phyloP scores from a whole-genome alignment of 2,797 vertebrate species.

The Poeciliopsis infans region DNA sequence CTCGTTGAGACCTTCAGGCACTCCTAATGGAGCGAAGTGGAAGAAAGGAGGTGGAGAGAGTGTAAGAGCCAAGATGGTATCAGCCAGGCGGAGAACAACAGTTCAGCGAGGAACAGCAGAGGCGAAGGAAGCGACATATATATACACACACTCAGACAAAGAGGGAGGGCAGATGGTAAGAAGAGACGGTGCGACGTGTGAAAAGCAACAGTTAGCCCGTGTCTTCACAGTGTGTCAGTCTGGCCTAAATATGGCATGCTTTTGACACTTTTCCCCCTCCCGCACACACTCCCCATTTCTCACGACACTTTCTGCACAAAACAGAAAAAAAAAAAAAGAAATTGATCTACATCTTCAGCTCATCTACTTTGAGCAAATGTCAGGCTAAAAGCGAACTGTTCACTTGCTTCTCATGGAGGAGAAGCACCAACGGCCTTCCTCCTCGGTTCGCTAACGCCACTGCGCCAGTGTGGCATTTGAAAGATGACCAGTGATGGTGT shows the following conservation, averaged over 20 bases:
- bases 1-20: conserved; percentile 56
- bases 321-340: background rate
- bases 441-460: background rate
- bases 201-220: conserved; percentile 68
- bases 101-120: conserved; percentile 20
- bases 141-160: conserved; percentile 44
- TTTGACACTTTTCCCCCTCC: conserved; percentile 54
- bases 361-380: conserved; percentile 11
- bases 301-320: conserved; percentile 20
- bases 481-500: background rate
- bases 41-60: conserved; percentile 44
- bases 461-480: background rate
- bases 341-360: conserved; percentile 9
- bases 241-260: conserved; percentile 65
- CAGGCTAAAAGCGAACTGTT: conserved; percentile 27
- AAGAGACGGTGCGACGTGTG: conserved; percentile 43
- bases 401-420: conserved; percentile 4
- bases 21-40: conserved; percentile 45
- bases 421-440: background rate
- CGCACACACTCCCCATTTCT: conserved; percentile 20
- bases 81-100: conserved; percentile 30
- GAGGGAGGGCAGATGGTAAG: conserved; percentile 65
- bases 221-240: conserved; percentile 56
- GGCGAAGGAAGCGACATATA: conserved; percentile 21
- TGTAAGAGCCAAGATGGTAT: conserved; percentile 31